Evolutionary conservation across 1,140 invertebrate genomes (phyloP).

Genomic region (Drosophila tsacasi): DNA sequence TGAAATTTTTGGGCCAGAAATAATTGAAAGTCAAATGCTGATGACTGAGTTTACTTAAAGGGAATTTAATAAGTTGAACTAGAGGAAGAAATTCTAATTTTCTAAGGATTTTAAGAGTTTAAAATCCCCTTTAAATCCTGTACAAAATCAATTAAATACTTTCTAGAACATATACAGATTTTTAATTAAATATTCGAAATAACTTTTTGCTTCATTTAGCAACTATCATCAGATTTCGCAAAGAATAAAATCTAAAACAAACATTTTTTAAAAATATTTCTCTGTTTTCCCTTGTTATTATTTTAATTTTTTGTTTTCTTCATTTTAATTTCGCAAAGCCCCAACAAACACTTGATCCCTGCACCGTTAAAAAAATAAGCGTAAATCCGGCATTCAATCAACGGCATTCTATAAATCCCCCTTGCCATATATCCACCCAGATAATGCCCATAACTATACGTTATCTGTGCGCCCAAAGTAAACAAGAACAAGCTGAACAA

Average conservation of each 20-base stretch:
- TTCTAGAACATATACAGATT: background rate
- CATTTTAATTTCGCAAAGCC: slow-evolving; percentile 28
- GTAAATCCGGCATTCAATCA: slow-evolving; percentile 56
- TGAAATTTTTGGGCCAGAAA: slow-evolving; percentile 12
- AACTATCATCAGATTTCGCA: background rate
- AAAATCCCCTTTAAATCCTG: too few relatives aligned
- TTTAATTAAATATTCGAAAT: slow-evolving; percentile 12
- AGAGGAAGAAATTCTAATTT: background rate
- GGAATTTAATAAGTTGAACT: background rate
- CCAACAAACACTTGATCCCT: slow-evolving; percentile 29
- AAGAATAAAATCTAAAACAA: slow-evolving; percentile 1
- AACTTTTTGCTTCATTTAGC: slow-evolving; percentile 1
- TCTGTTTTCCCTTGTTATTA: background rate
- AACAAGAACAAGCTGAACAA: slow-evolving; percentile 36
- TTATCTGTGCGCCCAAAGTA: slow-evolving; percentile 52
- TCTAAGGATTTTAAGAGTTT: background rate
- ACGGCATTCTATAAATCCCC: slow-evolving; percentile 45
- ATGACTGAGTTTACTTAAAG: background rate
- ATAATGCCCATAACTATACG: slow-evolving; percentile 49
- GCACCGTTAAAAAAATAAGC: slow-evolving; percentile 16
- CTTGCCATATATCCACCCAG: slow-evolving; percentile 17
- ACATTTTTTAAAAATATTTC: background rate
- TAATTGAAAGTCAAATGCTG: background rate
- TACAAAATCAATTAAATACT: background rate
- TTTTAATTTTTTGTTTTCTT: slow-evolving; percentile 1